Conservation (phyloP, 2,113 vertebrate genomes). For the Poeciliopsis retropinna region DNA sequence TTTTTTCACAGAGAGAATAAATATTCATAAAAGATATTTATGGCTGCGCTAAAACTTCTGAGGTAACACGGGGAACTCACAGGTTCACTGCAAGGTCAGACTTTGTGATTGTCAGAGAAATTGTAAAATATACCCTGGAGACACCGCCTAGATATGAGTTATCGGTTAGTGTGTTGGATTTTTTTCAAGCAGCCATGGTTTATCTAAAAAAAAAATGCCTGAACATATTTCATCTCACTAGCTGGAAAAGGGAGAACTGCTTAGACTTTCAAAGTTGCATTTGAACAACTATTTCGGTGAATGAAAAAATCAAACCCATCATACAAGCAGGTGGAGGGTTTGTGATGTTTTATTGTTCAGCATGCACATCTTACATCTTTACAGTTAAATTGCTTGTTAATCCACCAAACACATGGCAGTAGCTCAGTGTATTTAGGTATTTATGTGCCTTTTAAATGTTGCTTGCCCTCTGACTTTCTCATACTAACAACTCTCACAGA, state of each 20-base stretch:
- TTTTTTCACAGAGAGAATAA: neutral
- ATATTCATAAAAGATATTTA: neutral
- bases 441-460: too few species aligned
- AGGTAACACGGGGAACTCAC: neutral
- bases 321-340: too few species aligned
- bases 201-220: neutral
- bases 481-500: too few species aligned
- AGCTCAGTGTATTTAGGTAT: too few species aligned
- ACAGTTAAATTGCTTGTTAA: neutral
- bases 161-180: neutral
- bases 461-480: too few species aligned
- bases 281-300: too few species aligned
- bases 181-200: neutral
- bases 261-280: neutral
- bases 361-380: neutral
- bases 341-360: neutral
- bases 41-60: neutral
- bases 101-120: neutral
- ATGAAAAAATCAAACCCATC: neutral
- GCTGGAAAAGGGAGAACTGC: neutral
- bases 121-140: neutral
- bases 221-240: neutral
- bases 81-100: neutral
- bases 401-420: too few species aligned
- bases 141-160: neutral